Percentiles rank a stretch among this genome's conserved stretches.
Evolutionary conservation across 2,113 vertebrate species (phyloP).

Genomic region (Holacanthus passer): DNA sequence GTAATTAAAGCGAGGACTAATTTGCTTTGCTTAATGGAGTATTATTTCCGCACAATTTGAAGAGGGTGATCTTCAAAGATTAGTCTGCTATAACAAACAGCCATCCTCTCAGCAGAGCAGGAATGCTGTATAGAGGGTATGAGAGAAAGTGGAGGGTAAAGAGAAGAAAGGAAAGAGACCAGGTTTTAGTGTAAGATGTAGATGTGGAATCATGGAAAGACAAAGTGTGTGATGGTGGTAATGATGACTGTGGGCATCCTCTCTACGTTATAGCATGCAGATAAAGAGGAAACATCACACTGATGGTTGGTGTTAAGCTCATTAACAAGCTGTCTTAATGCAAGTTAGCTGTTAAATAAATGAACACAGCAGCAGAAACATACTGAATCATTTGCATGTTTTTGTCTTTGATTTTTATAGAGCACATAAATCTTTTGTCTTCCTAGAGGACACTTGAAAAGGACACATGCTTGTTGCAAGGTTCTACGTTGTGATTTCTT

Average conservation of each 20-base stretch:
- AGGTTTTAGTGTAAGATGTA: conserved; percentile 11
- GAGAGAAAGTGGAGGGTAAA: conserved; percentile 20
- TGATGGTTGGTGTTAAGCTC: background rate
- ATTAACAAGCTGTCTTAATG: conserved; percentile 3
- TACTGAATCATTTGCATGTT: background rate
- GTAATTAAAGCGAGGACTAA: conserved; percentile 84
- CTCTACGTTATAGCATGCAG: background rate
- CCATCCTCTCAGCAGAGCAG: conserved; percentile 51
- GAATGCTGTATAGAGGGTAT: conserved; percentile 40
- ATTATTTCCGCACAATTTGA: conserved; percentile 85
- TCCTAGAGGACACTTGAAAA: background rate
- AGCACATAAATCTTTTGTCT: rapidly evolving
- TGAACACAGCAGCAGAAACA: background rate
- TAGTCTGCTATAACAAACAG: conserved; percentile 67
- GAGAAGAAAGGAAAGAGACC: background rate
- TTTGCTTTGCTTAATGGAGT: conserved; percentile 84
- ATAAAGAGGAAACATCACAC: background rate
- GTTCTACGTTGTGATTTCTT: conserved; percentile 12
- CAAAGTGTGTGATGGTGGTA: background rate
- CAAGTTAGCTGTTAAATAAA: conserved; percentile 18
- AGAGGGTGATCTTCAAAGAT: conserved; percentile 84
- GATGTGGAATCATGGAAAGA: conserved; percentile 20
- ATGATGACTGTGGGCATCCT: conserved; percentile 4
- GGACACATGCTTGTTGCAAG: background rate
- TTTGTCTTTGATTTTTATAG: background rate